Evolutionary conservation across 2,797 vertebrate genomes (phyloP), one percentile per base, ranked within the genome.

Genomic region (Alcedo atthis): DNA sequence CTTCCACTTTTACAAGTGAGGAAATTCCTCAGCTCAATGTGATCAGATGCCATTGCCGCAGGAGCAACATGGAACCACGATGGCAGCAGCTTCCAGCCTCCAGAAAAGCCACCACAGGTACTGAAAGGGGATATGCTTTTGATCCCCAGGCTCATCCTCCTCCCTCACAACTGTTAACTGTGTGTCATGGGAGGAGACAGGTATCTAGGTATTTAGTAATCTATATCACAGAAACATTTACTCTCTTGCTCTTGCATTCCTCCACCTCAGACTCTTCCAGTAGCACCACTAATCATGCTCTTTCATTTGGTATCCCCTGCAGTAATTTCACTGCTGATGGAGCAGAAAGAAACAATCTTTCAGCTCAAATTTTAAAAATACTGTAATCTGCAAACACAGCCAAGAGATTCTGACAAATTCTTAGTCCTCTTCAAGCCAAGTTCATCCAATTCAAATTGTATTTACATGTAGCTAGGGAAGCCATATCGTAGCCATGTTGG

Each of bases 401-500:
- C 10, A 48, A 79, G 10, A 8, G 67, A 22, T 76, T 92, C 45
- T 55, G 48, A 63, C 6, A 67, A 26, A 73, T 37, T 51, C 1
- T 0, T 13, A 25, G 26, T 58, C 48, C 10, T 64, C 30, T 83
- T 81, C 49, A 71, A 54, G 26, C 14, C 32, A 69, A 67, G 15
- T 58, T 81, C 57, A 55, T 30, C 6, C 42, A 45, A 26, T 57
- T 13, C n/a, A 80, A 67, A 64, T 12, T 70, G 15, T 32, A 59
- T 82, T 74, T 58, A 20, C 63, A 49, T 4, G 4, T 57, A 91
- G 46, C 40, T 77, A 81, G 75, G 64, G 78, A 95, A 95, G 28
- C 26, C 51, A 43, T 26, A 35, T 30, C 18, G 19, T 73, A 83
- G 45, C 40, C 10, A 6, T 62, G 51, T 90, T 81, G 73, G 73